Conservation (phyloP, 2,113 vertebrate species). For the Rallus limicola region DNA sequence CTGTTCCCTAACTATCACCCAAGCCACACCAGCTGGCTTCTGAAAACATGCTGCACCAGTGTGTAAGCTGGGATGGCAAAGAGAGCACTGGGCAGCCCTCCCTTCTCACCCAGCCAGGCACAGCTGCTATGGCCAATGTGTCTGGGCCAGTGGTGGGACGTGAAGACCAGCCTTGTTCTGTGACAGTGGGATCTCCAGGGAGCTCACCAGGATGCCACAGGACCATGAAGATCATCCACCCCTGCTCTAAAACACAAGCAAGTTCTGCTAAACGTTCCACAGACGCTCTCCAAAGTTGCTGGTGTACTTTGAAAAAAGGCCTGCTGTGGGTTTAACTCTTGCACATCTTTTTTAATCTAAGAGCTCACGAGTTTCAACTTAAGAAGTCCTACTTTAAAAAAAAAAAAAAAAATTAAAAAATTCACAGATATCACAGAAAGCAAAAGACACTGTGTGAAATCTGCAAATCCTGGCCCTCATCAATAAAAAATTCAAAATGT, state of each 20-base stretch:
- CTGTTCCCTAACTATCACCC: not conserved
- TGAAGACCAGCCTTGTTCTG: not conserved
- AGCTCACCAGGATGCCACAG: not conserved
- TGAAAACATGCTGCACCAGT: not conserved
- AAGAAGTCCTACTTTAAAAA: not conserved
- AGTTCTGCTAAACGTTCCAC: not conserved
- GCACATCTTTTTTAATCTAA: not conserved
- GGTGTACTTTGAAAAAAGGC: not conserved
- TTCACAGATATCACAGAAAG: not conserved
- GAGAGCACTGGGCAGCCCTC: not conserved
- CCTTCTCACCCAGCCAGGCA: accelerated
- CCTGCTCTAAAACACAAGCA: not conserved
- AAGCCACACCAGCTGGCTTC: not conserved
- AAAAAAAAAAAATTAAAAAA: not conserved
- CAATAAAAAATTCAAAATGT: not conserved
- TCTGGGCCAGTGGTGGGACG: not conserved
- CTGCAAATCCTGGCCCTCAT: not conserved
- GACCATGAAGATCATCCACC: not conserved
- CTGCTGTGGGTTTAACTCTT: not conserved
- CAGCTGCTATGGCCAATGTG: accelerated
- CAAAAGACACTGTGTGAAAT: slow-evolving; percentile 1
- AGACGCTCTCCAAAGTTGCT: not conserved
- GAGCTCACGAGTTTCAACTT: not conserved
- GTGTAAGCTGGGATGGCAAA: not conserved
- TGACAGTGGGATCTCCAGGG: accelerated